Evolutionary conservation across 2,113 vertebrate genomes (phyloP), one percentile per base, ranked within the genome.

Genomic region (Leptosomus discolor): DNA sequence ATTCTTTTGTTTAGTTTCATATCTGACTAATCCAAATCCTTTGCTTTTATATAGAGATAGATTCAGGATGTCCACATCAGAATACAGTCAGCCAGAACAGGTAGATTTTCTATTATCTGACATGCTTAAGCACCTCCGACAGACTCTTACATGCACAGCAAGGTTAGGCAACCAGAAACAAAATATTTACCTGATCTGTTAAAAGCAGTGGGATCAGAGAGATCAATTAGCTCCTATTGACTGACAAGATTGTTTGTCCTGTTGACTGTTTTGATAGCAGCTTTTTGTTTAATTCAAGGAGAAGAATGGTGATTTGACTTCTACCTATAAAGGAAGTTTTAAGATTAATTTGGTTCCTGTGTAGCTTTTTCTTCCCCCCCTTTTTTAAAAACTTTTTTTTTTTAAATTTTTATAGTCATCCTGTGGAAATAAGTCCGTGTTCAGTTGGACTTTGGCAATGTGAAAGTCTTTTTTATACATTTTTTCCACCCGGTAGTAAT

Each of bases 391-490:
- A n/a, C n/a, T n/a, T 14, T 22, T 32, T 8, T 36, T 43, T 30
- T 19, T 46, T 27, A 46, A 46, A n/a, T n/a, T 76, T 3, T 43
- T 43, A 70, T 79, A 96, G 68, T 87, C 90, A 94, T 97, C 89
- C 90, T 95, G 75, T 97, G 95, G 97, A 97, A 98, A 97, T 97
- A 98, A 97, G 92, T 95, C 92, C 92, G 70, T 95, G 77, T 97
- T 97, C 91, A 90, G 54, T 58, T 90, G 96, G 71, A 86, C 57
- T 95, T 93, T 82, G 91, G 76, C 81, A 82, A 83, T 0, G 4
- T 86, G 83, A 53, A 79, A 67, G 7, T 12, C 90, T 90, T 93
- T 95, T 95, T 95, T 65, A 82, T 85, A 95, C n/a, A 12, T 85
- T 90, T 82, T 93, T 95, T 71, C 96, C 83, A 30, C 88, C 85